These are phyloP conservation scores for Pyrgilauda ruficollis DNA, from an alignment of 2,113 vertebrate genomes.

Conservation along the genomic window DNA sequence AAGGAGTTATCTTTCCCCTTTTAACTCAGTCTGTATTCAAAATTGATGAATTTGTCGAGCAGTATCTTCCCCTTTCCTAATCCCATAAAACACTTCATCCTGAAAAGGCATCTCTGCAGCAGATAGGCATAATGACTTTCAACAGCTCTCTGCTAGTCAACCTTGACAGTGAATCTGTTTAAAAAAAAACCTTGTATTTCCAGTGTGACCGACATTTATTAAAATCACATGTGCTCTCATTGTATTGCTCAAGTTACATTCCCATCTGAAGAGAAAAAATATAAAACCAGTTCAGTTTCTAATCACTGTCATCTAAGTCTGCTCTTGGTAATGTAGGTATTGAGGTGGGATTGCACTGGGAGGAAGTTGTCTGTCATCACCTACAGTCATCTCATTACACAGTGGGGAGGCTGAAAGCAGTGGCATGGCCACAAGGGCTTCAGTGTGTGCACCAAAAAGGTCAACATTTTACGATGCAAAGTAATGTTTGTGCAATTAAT, in stretches of 20 bases:
- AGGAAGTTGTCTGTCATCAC: slow-evolving; percentile 45
- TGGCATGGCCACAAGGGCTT: neutral
- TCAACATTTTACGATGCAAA: neutral
- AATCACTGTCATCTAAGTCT: neutral
- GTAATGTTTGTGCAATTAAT: neutral
- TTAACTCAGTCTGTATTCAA: neutral
- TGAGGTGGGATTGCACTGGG: neutral
- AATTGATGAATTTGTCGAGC: neutral
- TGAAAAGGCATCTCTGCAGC: neutral
- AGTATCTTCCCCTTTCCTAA: neutral
- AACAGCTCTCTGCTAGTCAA: slow-evolving; percentile 5
- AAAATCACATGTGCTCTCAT: neutral
- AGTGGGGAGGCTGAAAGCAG: neutral
- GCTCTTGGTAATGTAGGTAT: neutral
- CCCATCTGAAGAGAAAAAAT: neutral
- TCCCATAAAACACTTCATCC: neutral
- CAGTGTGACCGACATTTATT: neutral
- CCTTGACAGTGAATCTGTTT: neutral
- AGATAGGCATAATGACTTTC: neutral
- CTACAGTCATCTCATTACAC: neutral
- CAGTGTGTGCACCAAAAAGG: neutral
- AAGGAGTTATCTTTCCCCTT: neutral
- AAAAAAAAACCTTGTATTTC: neutral
- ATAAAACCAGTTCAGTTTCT: neutral
- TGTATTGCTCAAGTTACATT: slow-evolving; percentile 7